Conservation (phyloP, 2,113 vertebrate genomes). For the Ammodytes marinus region DNA sequence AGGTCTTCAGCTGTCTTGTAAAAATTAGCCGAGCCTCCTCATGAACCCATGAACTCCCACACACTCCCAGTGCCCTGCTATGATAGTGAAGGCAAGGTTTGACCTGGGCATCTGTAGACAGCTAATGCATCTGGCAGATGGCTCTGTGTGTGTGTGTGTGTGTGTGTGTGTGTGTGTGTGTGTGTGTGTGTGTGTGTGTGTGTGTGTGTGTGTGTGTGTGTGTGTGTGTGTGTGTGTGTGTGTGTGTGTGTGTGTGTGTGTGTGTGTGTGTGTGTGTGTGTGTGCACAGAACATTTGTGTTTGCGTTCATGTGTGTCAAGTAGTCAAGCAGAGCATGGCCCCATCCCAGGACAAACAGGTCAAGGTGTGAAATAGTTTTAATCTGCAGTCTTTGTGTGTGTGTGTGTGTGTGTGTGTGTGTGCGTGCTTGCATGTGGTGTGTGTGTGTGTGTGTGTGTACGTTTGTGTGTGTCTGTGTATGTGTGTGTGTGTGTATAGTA, state of each 20-base stretch:
- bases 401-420: neutral
- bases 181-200: constrained; percentile 24
- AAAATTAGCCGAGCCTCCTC: constrained; percentile 42
- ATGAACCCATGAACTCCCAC: constrained; percentile 43
- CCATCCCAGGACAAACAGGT: constrained; percentile 57
- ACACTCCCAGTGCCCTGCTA: constrained; percentile 31
- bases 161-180: constrained; percentile 29
- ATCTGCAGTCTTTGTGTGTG: constrained; percentile 14
- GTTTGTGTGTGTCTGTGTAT: neutral
- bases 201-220: neutral
- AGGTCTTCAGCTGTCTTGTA: constrained; percentile 23
- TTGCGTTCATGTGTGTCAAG: constrained; percentile 69
- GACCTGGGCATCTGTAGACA: constrained; percentile 56
- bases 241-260: constrained; percentile 28
- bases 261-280: constrained; percentile 17
- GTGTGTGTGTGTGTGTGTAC: neutral
- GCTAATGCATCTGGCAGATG: constrained; percentile 79
- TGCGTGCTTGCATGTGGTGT: neutral
- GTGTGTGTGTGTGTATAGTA: neutral
- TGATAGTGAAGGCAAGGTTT: constrained; percentile 36
- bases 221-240: constrained; percentile 18
- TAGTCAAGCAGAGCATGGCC: constrained; percentile 47
- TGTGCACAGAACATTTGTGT: constrained; percentile 17
- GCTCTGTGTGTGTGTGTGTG: constrained; percentile 16
- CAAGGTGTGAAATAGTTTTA: constrained; percentile 50